phyloP scores from a whole-genome alignment of 2,113 vertebrate genomes.

The Emydura subglobosa region DNA sequence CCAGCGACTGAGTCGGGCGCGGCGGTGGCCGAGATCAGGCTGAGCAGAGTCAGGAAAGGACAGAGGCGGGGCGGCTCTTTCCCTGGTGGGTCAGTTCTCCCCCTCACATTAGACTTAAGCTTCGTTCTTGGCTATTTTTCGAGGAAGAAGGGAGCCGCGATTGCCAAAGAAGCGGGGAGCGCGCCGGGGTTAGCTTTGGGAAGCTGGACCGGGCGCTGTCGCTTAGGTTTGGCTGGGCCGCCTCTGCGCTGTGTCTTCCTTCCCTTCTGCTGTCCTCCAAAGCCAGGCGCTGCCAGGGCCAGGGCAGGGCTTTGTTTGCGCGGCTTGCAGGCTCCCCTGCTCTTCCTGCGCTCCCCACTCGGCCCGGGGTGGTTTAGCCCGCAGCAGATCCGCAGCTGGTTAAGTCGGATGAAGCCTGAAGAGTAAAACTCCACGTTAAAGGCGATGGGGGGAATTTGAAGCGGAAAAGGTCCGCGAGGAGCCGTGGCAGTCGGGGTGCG shows the following conservation, averaged over 20 bases:
- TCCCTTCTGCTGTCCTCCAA: background rate
- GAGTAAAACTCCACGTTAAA: too few species aligned
- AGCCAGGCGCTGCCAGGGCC: background rate
- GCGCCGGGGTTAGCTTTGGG: background rate
- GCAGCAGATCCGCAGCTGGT: background rate
- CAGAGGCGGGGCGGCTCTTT: background rate
- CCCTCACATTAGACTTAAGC: background rate
- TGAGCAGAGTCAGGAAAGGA: background rate
- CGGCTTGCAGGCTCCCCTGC: background rate
- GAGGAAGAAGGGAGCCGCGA: background rate
- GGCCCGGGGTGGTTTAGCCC: too few species aligned
- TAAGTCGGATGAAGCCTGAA: background rate
- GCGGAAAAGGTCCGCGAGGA: background rate
- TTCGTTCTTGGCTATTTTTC: background rate
- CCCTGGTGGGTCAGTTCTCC: background rate
- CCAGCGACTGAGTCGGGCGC: background rate
- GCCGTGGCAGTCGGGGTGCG: background rate
- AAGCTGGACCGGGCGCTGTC: background rate
- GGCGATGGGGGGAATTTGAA: background rate
- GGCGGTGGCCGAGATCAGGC: background rate
- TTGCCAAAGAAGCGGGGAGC: background rate
- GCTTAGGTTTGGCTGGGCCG: background rate
- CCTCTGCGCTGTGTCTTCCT: too few species aligned
- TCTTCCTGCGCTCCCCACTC: background rate
- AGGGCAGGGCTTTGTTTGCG: too few species aligned